Evolutionary conservation across 2,888 invertebrate species (phyloP), one percentile per base, ranked within the genome.

Genomic region (Ptychoptera albimana): DNA sequence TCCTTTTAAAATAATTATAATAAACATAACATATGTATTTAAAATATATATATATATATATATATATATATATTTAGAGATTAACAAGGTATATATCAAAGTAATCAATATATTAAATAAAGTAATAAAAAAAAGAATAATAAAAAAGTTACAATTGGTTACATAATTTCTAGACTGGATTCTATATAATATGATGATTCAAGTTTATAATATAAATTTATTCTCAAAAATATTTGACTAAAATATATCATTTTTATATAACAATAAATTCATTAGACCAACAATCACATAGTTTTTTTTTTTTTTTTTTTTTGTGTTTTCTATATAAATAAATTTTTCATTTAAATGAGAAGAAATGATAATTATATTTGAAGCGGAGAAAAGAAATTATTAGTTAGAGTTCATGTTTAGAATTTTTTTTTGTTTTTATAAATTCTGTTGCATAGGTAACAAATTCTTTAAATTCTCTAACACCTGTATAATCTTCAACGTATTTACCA

Each of bases 401-500:
- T 54, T 59, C 57, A 42, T 57, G 55, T 49, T 57, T 57, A n/a
- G 40, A 30, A 30, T 8, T 31, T n/a, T 42, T 35, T 38, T 45
- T 38, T 43, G 49, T 14, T 44, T 47, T 46, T 55, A 72, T 69
- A 57, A 75, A 79, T 1, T 23, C 4, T 23, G 23, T 23, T 7
- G 23, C 23, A 23, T 23, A 23, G 7, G 57, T 53, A 10, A 71
- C 57, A 57, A 82, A 67, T 49, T 74, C 76, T 0, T 72, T 71
- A 0, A 58, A 54, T 1, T 68, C 70, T 8, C 77, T 61, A 38
- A 70, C 69, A 1, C 77, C 77, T 0, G 62, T 63, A 57, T 79
- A 82, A 43, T 73, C 72, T 0, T 66, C 64, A 0, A 74, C 50
- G 5, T 60, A 59, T 43, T 68, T 65, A 0, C 79, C 77, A 30